These are phyloP conservation scores for Aphelenchoides besseyi DNA, from an alignment of 1,140 invertebrate species.

Conservation along the genomic window DNA sequence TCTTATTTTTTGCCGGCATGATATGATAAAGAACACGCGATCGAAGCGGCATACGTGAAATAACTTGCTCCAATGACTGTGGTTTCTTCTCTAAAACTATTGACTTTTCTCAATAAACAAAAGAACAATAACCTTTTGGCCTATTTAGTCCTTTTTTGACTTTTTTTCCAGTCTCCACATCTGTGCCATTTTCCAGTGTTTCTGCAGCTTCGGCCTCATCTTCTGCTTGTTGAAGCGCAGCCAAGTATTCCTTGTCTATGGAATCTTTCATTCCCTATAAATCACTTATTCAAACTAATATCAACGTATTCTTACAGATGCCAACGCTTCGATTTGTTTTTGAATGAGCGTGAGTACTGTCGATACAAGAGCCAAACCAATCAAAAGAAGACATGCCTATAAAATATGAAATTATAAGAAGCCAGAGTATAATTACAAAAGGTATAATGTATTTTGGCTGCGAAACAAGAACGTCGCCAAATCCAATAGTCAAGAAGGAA, in stretches of 20 bases:
- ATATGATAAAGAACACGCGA: slow-evolving; percentile 43
- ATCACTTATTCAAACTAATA: slow-evolving; percentile 5
- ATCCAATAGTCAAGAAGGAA: slow-evolving; percentile 47
- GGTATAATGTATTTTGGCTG: slow-evolving; percentile 48
- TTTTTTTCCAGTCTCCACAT: slow-evolving; percentile 33
- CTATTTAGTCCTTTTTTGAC: slow-evolving; percentile 21
- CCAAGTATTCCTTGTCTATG: slow-evolving; percentile 50
- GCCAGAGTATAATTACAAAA: no score
- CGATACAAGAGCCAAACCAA: slow-evolving; percentile 50
- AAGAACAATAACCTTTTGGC: slow-evolving; percentile 13
- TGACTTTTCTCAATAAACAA: neutral
- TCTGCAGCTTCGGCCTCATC: slow-evolving; percentile 21
- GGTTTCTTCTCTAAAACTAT: slow-evolving; percentile 22
- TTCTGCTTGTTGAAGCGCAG: slow-evolving; percentile 35
- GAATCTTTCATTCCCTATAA: slow-evolving; percentile 44
- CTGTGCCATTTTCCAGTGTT: slow-evolving; percentile 4
- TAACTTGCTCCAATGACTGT: slow-evolving; percentile 36
- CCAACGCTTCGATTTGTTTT: slow-evolving; percentile 54
- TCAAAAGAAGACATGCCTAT: slow-evolving; percentile 42
- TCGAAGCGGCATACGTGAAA: slow-evolving; percentile 42
- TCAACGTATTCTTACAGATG: slow-evolving; percentile 14
- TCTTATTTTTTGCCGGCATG: slow-evolving; percentile 39
- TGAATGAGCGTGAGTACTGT: slow-evolving; percentile 53
- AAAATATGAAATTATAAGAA: no score
- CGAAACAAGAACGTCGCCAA: slow-evolving; percentile 47